Base-by-base conservation (phyloP, 2,888 invertebrate genomes). In the Myopa testacea region DNA sequence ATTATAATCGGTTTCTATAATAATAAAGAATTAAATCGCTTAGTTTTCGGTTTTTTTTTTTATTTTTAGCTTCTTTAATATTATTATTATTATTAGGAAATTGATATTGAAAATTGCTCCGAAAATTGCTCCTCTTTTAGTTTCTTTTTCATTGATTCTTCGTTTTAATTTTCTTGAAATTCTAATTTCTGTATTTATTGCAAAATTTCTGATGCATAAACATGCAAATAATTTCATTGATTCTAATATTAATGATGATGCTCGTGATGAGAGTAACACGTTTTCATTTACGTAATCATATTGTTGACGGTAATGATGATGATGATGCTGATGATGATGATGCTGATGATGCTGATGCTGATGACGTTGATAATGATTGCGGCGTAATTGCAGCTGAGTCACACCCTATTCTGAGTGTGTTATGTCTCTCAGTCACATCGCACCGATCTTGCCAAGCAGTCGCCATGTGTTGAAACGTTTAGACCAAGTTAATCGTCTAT, bases 401-500 rank as follows among this genome's bases (percentile, higher is more conserved):
- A 71, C 69, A 34, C 6, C 12, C 38, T 34, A 8, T 58, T 71
- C 38, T 16, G 12, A 65, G 34, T 3, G 5, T 55, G n/a, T 55
- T 16, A 12, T 16, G 3, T 37, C 19, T 34, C 58, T 58, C 37
- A 71, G 16, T 55, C 38, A 71, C 55, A 38, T 55, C 38, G 10
- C 55, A 45, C 58, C 37, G 55, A 55, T 70, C 52, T 52, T 52
- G 55, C 10, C 58, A 45, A 70, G n/a, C 16, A 45, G 40, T n/a
- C 63, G 38, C 34, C 7, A 6, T 12, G 71, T 50, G 73, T 45
- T 63, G 73, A 63, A 74, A 63, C 50, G 62, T 74, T 74, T 63
- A 74, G 73, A 50, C 63, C 63, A 65, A 63, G 45, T 50, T 74
- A 74, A 74, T 37, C 63, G 74, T 16, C 63, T 65, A 65, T 16